Evolutionary conservation across 2,888 invertebrate species (phyloP), one percentile per base, ranked within the genome.

Genomic region (Pterobdella sp.): DNA sequence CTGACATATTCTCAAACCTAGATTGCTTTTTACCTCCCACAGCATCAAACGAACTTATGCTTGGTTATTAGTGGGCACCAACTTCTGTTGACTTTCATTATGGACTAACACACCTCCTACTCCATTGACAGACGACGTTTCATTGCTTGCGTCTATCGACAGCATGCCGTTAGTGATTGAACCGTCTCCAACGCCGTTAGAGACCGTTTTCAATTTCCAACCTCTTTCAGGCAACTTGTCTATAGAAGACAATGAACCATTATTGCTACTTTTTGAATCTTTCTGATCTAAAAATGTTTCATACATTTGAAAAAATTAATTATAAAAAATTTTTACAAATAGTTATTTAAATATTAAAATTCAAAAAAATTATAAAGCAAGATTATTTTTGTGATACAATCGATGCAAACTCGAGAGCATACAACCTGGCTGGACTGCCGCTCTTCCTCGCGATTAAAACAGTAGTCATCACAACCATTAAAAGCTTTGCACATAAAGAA

Each of bases 21-120:
- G n/a, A n/a, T n/a, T n/a, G n/a, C n/a, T n/a, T n/a, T n/a, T n/a
- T n/a, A n/a, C 18, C 42, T 14, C 18, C 42, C 7, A 14, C 42
- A 42, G 7, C 42, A 42, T 42, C 42, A 26, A 22, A 56, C 26
- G 26, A 56, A 3, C 7, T 4, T 22, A 26, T 56, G 60, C n/a
- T 7, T 18, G 7, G 60, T 56, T 56, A n/a, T n/a, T 26, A 56
- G n/a, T 14, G 60, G 60, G 60, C 60, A 56, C 60, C 3, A 56
- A 26, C 26, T 56, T 56, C n/a, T 56, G 60, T 56, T 56, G 60
- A n/a, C 60, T 56, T 56, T 56, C 60, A 22, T 56, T 56, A n/a
- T 56, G 60, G 26, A 56, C n/a, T 3, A 56, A n/a, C n/a, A 56
- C 60, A n/a, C n/a, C n/a, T 22, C 60, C 60, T 26, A 56, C 60